Percentiles rank a stretch among this genome's conserved stretches.
Evolutionary conservation across 2,888 invertebrate genomes (phyloP).

Genomic region (Drosophila phalerata): DNA sequence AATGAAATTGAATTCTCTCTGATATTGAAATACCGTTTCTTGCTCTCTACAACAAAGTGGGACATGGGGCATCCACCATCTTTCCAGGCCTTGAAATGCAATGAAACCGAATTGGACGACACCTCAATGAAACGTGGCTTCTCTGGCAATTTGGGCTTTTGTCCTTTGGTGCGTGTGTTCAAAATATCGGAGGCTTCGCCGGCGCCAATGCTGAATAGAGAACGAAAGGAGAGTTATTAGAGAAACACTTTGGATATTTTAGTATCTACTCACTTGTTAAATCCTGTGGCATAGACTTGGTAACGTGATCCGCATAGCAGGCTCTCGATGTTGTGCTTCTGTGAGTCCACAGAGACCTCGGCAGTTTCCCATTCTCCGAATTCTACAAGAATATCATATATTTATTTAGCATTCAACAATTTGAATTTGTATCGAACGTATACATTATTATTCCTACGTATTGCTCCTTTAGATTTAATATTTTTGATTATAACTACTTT

Average conservation of each 20-base stretch:
- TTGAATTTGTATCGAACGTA: no score
- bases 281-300: conserved; percentile 96
- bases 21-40: conserved; percentile 91
- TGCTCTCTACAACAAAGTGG: conserved; percentile 97
- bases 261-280: conserved; percentile 90
- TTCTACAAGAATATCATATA: conserved; percentile 86
- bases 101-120: conserved; percentile 95
- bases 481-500: no score
- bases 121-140: conserved; percentile 96
- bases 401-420: not conserved
- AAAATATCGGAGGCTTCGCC: conserved; percentile 96
- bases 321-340: conserved; percentile 94
- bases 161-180: conserved; percentile 95
- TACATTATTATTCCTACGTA: no score
- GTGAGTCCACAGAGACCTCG: conserved; percentile 91
- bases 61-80: conserved; percentile 98
- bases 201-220: conserved; percentile 91
- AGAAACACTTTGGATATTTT: fast-evolving
- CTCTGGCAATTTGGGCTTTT: conserved; percentile 96
- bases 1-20: fast-evolving
- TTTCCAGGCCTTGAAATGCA: conserved; percentile 97
- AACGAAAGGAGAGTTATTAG: not conserved
- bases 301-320: conserved; percentile 97
- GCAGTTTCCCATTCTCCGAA: conserved; percentile 97
- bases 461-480: no score